Percentiles rank a stretch among this genome's conserved stretches.
phyloP scores from a whole-genome alignment of 2,888 invertebrate genomes.

The Drosophila rellima region DNA sequence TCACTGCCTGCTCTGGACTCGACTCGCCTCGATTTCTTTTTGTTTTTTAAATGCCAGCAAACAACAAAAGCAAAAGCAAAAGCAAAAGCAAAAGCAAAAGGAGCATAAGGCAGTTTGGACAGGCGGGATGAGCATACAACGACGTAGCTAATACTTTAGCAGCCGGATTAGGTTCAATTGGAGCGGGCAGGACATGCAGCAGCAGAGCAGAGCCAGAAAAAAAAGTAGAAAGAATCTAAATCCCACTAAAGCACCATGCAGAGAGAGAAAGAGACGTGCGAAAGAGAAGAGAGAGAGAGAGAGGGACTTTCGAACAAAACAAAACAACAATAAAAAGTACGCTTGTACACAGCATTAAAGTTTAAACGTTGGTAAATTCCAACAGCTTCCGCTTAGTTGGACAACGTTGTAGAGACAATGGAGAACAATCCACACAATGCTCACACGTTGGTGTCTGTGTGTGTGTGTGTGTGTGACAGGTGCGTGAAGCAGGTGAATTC shows the following conservation, averaged over 20 bases:
- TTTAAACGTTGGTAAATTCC: constrained; percentile 80
- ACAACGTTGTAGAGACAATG: constrained; percentile 52
- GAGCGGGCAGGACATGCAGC: constrained; percentile 49
- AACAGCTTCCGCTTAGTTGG: constrained; percentile 78
- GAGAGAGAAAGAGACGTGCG: constrained; percentile 1
- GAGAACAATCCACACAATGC: constrained; percentile 25
- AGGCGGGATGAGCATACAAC: constrained; percentile 79
- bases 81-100: constrained; percentile 76
- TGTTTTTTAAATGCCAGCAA: constrained; percentile 75
- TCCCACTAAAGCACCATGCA: constrained; percentile 36
- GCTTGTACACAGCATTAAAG: constrained; percentile 79
- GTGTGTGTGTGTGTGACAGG: constrained; percentile 27
- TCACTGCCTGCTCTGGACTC: constrained; percentile 2
- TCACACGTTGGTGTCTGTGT: constrained; percentile 5
- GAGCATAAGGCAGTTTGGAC: constrained; percentile 81
- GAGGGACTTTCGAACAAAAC: constrained; percentile 23
- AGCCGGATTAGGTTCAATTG: constrained; percentile 81
- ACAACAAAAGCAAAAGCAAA: constrained; percentile 78
- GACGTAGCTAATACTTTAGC: constrained; percentile 81
- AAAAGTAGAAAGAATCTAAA: constrained; percentile 45
- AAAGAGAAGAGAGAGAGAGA: constrained; percentile 7
- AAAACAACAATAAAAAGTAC: constrained; percentile 56
- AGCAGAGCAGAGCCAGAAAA: constrained; percentile 9
- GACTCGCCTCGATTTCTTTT: constrained; percentile 35
- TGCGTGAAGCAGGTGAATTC: constrained; percentile 38